phyloP scores from a whole-genome alignment of 2,113 vertebrate species.

The Guaruba guarouba region DNA sequence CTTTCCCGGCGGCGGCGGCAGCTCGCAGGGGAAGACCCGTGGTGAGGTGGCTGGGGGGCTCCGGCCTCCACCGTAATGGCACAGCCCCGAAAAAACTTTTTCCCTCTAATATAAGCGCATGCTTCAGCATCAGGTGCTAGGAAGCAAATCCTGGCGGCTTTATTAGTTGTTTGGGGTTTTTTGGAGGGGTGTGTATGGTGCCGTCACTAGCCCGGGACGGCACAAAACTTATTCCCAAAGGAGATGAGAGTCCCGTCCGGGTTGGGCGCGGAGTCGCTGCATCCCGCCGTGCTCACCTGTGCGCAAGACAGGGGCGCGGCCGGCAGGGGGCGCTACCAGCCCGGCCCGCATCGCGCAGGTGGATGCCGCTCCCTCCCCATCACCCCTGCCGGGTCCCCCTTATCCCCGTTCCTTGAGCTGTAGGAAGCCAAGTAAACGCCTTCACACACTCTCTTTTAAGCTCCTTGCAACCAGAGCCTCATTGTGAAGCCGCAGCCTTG shows the following conservation, averaged over 20 bases:
- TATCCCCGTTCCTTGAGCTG: not conserved
- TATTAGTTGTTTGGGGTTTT: not conserved
- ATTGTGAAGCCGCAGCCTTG: rapidly evolving
- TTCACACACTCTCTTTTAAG: rapidly evolving
- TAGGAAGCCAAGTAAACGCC: rapidly evolving
- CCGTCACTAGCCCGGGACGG: rapidly evolving
- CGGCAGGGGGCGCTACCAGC: slow-evolving; percentile 72
- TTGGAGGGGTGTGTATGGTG: rapidly evolving
- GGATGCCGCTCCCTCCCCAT: slow-evolving; percentile 26
- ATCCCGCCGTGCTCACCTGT: slow-evolving; percentile 43
- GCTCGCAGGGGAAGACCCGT: not conserved
- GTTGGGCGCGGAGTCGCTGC: not conserved
- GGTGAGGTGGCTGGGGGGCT: not conserved
- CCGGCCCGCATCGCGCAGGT: slow-evolving; percentile 67
- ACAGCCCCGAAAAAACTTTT: not conserved
- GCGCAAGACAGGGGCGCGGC: not conserved
- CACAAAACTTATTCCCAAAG: too few species aligned
- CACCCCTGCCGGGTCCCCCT: too few species aligned
- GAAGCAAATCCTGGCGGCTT: too few species aligned
- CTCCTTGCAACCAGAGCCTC: too few species aligned
- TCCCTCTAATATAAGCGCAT: rapidly evolving
- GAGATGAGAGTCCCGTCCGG: rapidly evolving
- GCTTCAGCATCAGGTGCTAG: rapidly evolving
- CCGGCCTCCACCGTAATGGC: rapidly evolving
- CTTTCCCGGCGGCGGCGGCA: rapidly evolving